Conservation (phyloP, 2,113 vertebrate species). For the Nesoenas mayeri region DNA sequence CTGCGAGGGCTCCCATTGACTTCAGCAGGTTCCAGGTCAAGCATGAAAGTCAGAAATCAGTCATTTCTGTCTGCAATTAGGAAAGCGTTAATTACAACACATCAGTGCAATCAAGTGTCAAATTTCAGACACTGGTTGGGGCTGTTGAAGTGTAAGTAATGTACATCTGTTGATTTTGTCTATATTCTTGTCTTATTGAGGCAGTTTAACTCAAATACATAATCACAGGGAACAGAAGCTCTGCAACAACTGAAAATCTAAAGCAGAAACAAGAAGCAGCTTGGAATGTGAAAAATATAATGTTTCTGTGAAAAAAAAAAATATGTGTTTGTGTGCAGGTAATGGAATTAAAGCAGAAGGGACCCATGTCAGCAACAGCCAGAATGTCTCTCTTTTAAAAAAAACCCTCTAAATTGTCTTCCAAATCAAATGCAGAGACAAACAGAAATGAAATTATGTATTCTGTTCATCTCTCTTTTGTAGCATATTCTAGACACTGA, state of each 20-base stretch:
- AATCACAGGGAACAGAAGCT: neutral
- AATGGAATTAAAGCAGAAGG: neutral
- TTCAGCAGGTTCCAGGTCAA: neutral
- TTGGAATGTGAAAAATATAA: neutral
- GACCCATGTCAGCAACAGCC: neutral
- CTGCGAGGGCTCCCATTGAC: neutral
- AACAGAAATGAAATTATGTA: neutral
- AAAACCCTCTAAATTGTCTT: neutral
- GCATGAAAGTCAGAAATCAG: neutral
- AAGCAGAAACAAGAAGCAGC: neutral
- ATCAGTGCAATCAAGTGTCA: neutral
- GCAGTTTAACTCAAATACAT: neutral
- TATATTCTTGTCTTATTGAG: neutral
- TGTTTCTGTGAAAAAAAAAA: neutral
- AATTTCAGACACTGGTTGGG: neutral
- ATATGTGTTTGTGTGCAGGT: neutral
- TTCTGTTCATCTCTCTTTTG: neutral
- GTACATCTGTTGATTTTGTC: neutral
- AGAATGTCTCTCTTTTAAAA: neutral
- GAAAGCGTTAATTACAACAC: neutral
- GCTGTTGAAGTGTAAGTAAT: neutral
- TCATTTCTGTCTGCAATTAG: neutral
- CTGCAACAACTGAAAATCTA: neutral
- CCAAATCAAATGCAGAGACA: neutral
- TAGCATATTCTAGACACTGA: neutral